Percentiles rank a stretch among this genome's conserved stretches.
Evolutionary conservation across 2,888 invertebrate genomes (phyloP).

Genomic region (Cartodere bifasciata): DNA sequence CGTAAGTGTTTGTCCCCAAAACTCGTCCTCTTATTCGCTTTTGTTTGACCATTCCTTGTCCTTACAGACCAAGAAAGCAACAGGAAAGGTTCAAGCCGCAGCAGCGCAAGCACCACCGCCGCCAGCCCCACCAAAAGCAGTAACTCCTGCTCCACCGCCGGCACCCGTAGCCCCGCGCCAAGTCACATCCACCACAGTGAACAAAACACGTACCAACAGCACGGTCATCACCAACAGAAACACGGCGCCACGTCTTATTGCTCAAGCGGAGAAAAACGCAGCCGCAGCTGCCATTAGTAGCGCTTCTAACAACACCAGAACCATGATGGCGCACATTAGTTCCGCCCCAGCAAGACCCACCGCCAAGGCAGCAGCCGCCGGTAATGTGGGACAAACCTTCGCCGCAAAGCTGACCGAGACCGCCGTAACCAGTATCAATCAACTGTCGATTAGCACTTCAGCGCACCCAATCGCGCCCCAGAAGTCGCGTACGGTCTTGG

Average conservation of each 20-base stretch:
- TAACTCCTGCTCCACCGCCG: constrained; percentile 8
- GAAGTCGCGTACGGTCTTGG: constrained; percentile 8
- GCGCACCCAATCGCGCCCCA: constrained; percentile 9
- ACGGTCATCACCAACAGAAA: constrained; percentile 21
- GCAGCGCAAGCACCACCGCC: constrained; percentile 20
- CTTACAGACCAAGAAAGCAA: constrained; percentile 31
- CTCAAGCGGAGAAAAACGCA: constrained; percentile 41
- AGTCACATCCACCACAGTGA: constrained; percentile 16
- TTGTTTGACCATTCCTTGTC: constrained; percentile 2
- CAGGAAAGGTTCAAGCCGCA: constrained; percentile 28
- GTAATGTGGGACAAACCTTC: constrained; percentile 50
- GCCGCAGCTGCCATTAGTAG: constrained; percentile 39
- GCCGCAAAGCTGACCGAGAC: constrained; percentile 59
- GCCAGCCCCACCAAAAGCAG: constrained; percentile 15
- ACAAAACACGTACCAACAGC: constrained; percentile 26
- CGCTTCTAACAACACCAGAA: constrained; percentile 7
- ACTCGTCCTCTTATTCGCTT: background rate
- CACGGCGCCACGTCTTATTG: constrained; percentile 41
- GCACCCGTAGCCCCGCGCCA: constrained; percentile 5
- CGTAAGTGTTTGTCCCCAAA: constrained; percentile 25
- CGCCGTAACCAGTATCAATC: constrained; percentile 21
- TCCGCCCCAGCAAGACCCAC: constrained; percentile 38
- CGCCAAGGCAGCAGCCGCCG: constrained; percentile 22
- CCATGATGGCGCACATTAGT: constrained; percentile 41
- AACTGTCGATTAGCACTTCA: constrained; percentile 16